Conservation (phyloP, 2,113 vertebrate genomes). For the Fulmarus glacialis region DNA sequence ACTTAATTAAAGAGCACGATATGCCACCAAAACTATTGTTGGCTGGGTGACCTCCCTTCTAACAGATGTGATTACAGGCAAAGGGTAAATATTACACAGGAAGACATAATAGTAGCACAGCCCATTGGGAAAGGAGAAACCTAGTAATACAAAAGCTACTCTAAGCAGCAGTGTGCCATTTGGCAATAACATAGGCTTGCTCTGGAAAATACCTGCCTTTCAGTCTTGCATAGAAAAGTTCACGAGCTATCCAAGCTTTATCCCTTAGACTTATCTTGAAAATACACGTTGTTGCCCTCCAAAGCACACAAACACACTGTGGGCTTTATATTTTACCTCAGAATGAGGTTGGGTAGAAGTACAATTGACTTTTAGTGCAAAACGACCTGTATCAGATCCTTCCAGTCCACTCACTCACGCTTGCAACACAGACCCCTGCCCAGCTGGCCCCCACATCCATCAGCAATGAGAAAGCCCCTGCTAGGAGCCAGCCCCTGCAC, state of each 20-base stretch:
- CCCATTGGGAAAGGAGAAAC: neutral
- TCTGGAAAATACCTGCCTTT: neutral
- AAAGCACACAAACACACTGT: neutral
- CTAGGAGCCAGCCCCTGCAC: neutral
- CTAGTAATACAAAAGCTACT: neutral
- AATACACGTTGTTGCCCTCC: neutral
- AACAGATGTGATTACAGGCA: constrained; percentile 24
- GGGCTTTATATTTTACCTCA: neutral
- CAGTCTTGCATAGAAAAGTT: neutral
- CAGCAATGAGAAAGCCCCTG: neutral
- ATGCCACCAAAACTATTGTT: neutral
- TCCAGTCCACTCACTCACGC: neutral
- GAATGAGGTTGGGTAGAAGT: neutral
- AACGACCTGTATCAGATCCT: neutral
- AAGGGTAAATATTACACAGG: constrained; percentile 7
- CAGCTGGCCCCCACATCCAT: neutral
- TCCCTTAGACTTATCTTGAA: neutral
- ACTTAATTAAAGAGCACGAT: constrained; percentile 35
- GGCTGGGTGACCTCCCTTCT: neutral
- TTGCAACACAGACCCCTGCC: neutral
- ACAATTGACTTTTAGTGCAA: neutral
- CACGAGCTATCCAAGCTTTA: neutral
- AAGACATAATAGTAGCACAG: neutral
- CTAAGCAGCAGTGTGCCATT: neutral
- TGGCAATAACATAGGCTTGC: neutral